A percentile compares a stretch with the other conserved stretches of the same genome.
Conservation (phyloP, 2,888 invertebrate genomes). For the Tachina lurida region DNA sequence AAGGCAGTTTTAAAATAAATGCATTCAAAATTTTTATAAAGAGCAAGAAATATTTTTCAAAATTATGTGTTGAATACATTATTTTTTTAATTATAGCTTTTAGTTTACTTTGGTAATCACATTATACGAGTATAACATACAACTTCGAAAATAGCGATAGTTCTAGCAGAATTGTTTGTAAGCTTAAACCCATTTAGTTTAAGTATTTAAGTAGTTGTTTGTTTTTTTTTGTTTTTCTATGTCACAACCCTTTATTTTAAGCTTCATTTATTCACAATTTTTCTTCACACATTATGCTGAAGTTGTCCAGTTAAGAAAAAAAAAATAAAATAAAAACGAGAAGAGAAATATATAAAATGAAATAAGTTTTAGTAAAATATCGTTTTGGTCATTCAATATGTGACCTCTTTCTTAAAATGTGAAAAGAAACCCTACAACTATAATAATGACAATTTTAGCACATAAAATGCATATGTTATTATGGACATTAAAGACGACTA, state of each 20-base stretch:
- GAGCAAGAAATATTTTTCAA: no score
- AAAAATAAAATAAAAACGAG: neutral
- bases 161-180: neutral
- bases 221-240: neutral
- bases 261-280: neutral
- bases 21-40: no score
- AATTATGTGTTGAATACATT: no score
- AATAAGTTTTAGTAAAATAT: conserved; percentile 59
- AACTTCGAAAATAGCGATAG: neutral
- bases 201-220: conserved; percentile 7
- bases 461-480: conserved; percentile 71
- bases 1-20: no score
- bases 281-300: conserved; percentile 24
- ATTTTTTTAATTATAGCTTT: no score
- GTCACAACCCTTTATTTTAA: conserved; percentile 13
- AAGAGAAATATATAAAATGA: conserved; percentile 27
- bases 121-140: neutral
- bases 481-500: conserved; percentile 19
- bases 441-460: conserved; percentile 69
- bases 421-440: conserved; percentile 68
- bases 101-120: neutral
- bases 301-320: conserved; percentile 34
- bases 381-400: conserved; percentile 68
- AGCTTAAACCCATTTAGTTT: conserved; percentile 19
- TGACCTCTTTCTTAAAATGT: conserved; percentile 59